Base-by-base conservation (phyloP, 2,888 invertebrate species). In the Ditula angustiorana region DNA sequence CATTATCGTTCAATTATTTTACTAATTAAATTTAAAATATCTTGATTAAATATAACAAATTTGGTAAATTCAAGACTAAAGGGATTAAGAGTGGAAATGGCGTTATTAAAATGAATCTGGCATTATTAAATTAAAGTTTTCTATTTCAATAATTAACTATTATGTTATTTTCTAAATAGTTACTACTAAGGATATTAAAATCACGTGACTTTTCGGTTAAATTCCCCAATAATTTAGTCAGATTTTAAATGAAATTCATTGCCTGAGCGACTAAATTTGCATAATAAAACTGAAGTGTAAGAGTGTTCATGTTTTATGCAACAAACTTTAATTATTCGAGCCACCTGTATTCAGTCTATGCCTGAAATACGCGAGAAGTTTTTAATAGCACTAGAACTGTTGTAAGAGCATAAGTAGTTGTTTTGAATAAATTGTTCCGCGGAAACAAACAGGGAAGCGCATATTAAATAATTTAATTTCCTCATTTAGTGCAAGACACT, bases 381-480 rank as follows among this genome's bases (percentile, higher is more conserved):
- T 58, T 63, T 58, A 58, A 57, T 33, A 41, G 49, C 49, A 30
- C 61, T 23, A 33, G 26, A 57, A 62, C 30, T 44, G 37, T 13
- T 35, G 63, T 63, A 58, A 57, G 61, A 56, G 28, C 19, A 23
- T n/a, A n/a, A n/a, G n/a, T 19, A 37, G 55, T 56, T 53, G 30
- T 28, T 57, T 49, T 50, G 63, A 58, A 63, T 63, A 63, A 52
- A 63, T 57, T 63, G 49, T 56, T 35, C 35, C 28, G 8, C 21
- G 19, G 4, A 50, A 57, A 62, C 62, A 56, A 63, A 63, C 23
- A 16, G n/a, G 63, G 44, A 35, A 35, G 57, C 11, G 63, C 50
- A 44, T 52, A 46, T 46, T 63, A 58, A 52, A 58, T 63, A 50
- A 63, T 50, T 63, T 57, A 63, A 50, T 21, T 47, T 33, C 30